Percentiles rank a stretch among this genome's conserved stretches.
phyloP scores from a whole-genome alignment of 2,888 invertebrate species.

The Drosophila testacea region DNA sequence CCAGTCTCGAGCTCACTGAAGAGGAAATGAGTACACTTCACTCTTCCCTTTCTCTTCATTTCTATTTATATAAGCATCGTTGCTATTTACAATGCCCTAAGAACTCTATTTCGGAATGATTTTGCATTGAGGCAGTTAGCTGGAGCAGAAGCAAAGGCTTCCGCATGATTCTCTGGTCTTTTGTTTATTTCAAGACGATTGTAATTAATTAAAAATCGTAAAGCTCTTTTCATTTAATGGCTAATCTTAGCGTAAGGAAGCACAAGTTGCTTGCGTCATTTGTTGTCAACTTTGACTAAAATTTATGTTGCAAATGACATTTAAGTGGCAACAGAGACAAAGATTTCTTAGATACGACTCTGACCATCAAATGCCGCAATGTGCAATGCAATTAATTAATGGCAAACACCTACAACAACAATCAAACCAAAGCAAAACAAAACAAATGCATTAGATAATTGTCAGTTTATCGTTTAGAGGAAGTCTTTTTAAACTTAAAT shows the following conservation, averaged over 20 bases:
- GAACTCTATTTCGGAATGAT: slow-evolving; percentile 34
- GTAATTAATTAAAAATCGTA: slow-evolving; percentile 35
- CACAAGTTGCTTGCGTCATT: slow-evolving; percentile 45
- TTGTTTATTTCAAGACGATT: slow-evolving; percentile 16
- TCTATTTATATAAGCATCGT: slow-evolving; percentile 23
- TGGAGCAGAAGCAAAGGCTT: slow-evolving; percentile 3
- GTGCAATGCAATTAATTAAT: slow-evolving; percentile 68
- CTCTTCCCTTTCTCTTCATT: neutral
- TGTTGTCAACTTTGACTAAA: slow-evolving; percentile 59
- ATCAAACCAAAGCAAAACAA: neutral
- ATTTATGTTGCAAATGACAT: slow-evolving; percentile 74
- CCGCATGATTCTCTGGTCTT: neutral
- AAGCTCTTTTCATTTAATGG: slow-evolving; percentile 26
- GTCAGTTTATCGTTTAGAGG: slow-evolving; percentile 32
- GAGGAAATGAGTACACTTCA: slow-evolving; percentile 59
- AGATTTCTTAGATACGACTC: slow-evolving; percentile 22
- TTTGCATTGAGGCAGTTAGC: slow-evolving; percentile 9
- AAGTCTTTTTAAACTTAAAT: slow-evolving; percentile 17
- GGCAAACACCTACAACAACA: slow-evolving; percentile 61
- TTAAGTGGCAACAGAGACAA: slow-evolving; percentile 40
- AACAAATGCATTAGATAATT: slow-evolving; percentile 32
- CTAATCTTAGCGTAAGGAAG: slow-evolving; percentile 32
- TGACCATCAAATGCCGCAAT: slow-evolving; percentile 26
- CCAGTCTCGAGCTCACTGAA: slow-evolving; percentile 59
- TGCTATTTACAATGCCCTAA: slow-evolving; percentile 29